A percentile compares a stretch with the other conserved stretches of the same genome.
Evolutionary conservation across 2,888 invertebrate genomes (phyloP).

Genomic region (Macrophya alboannulata): DNA sequence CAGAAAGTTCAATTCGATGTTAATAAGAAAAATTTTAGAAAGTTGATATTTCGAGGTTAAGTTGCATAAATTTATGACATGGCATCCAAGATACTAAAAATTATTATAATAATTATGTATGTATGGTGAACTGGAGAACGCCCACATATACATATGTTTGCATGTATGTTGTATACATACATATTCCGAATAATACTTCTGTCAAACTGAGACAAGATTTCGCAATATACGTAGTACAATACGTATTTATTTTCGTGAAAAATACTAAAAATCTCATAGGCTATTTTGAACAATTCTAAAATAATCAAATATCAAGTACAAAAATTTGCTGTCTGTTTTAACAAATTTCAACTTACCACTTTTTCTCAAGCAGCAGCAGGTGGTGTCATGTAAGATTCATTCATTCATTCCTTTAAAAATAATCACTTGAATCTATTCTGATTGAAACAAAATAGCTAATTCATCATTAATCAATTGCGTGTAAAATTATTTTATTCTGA

Average conservation of each 20-base stretch:
- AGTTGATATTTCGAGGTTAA: conserved; percentile 15
- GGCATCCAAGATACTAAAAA: conserved; percentile 16
- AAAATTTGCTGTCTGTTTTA: neutral
- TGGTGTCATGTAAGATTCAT: neutral
- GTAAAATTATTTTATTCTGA: neutral
- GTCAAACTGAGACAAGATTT: neutral
- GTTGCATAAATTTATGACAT: conserved; percentile 9
- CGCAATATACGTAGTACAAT: neutral
- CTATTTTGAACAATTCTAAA: neutral
- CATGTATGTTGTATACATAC: neutral
- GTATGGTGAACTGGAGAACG: conserved; percentile 14
- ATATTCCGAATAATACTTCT: neutral
- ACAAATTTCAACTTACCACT: neutral
- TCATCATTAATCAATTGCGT: neutral
- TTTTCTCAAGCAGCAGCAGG: neutral
- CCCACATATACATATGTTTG: neutral
- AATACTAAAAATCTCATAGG: neutral
- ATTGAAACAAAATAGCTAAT: neutral
- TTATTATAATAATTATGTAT: conserved; percentile 2
- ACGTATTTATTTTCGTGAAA: neutral
- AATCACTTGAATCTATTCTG: neutral
- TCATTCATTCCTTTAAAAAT: neutral
- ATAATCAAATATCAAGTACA: neutral
- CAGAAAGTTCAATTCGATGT: neutral
- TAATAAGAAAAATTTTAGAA: neutral